Evolutionary conservation across 2,797 vertebrate genomes (phyloP).

Genomic region (Micrastur ruficollis): DNA sequence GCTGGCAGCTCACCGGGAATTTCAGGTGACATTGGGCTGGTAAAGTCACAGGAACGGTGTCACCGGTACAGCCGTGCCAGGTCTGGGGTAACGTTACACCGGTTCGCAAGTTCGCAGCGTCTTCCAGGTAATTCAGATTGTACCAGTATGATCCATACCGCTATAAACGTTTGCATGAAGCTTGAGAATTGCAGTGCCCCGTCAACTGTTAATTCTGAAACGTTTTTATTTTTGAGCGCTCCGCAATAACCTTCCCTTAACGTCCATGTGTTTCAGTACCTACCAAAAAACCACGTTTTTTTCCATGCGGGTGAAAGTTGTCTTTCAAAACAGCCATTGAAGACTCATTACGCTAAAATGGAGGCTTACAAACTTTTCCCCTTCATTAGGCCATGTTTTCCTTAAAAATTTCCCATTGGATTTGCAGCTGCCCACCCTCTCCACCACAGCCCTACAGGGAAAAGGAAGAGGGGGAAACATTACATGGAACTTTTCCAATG

Average conservation of each 20-base stretch:
- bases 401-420: background rate
- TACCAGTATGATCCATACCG: background rate
- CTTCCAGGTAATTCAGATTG: background rate
- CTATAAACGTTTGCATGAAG: background rate
- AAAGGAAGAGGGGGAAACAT: background rate
- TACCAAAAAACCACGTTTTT: background rate
- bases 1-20: background rate
- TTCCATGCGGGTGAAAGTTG: background rate
- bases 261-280: background rate
- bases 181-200: background rate
- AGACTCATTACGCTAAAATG: background rate
- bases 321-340: background rate
- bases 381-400: background rate
- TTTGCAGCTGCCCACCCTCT: background rate
- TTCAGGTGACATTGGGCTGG: background rate
- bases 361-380: background rate
- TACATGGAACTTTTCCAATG: background rate
- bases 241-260: background rate
- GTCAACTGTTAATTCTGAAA: background rate
- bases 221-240: background rate
- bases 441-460: background rate
- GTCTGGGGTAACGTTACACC: accelerated
- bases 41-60: background rate
- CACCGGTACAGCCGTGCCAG: background rate
- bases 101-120: accelerated